Evolutionary conservation across 2,888 invertebrate species (phyloP), one percentile per base, ranked within the genome.

Genomic region (Augiades crinisus): DNA sequence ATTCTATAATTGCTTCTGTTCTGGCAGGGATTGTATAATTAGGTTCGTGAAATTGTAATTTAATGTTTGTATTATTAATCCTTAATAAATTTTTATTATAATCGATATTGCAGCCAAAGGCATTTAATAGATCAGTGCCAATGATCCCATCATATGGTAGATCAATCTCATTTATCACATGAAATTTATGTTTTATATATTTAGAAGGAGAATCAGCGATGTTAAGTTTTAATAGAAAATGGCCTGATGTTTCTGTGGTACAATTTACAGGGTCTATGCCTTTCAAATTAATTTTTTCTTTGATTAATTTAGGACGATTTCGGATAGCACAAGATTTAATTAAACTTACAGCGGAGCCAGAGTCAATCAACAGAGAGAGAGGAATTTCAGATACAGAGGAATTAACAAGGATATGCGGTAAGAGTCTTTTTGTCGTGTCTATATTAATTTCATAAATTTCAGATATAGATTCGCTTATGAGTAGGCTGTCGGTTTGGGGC

Each of bases 291-390:
- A 41, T 41, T n/a, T 24, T 19, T 16, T 41, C 27, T 4, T 6
- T 14, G 6, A 16, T 5, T 1, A 41, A 7, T 3, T 2, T 41
- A 1, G 41, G 24, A n/a, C 14, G 12, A 61, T 57, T 24, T 62
- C 60, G 5, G 2, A 7, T 7, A 63, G 60, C 7, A 7, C 63
- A 51, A 24, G 61, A 63, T 62, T 66, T 62, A 6, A 64, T 60
- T 17, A 62, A 34, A 21, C 59, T 52, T 21, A 62, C 38, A 16
- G 61, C 41, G 7, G 63, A 57, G 2, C 60, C 61, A 0, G 60
- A 50, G 17, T 62, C 65, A 0, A 63, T 52, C 12, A 62, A 46
- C 1, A 62, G 40, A 1, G 54, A 36, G 16, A 61, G 8, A 8
- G 62, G 62, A 6, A 53, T 45, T 5, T 59, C 53, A 0, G 62